These are phyloP conservation scores for Protula sp. DNA, from an alignment of 2,888 invertebrate species.

Conservation along the genomic window DNA sequence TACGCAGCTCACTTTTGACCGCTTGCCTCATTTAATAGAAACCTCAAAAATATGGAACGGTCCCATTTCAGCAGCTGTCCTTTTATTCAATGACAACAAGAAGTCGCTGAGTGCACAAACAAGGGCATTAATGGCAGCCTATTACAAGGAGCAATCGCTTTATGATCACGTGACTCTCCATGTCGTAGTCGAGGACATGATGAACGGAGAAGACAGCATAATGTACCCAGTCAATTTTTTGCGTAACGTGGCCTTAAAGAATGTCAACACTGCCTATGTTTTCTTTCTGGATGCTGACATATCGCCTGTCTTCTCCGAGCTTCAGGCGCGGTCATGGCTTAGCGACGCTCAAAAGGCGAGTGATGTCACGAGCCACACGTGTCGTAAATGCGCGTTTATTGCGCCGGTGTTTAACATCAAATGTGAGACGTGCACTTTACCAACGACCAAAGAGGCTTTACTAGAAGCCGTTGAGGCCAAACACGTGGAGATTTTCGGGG, in stretches of 20 bases:
- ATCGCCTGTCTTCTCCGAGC: constrained; percentile 3
- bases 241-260: constrained; percentile 9
- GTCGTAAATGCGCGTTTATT: constrained; percentile 12
- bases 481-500: neutral
- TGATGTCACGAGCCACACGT: neutral
- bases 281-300: constrained; percentile 14
- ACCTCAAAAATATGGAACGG: constrained; percentile 9
- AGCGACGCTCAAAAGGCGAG: neutral
- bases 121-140: neutral
- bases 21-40: neutral
- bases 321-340: neutral
- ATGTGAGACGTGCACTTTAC: neutral
- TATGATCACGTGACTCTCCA: constrained; percentile 7
- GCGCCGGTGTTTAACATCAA: constrained; percentile 6
- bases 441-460: constrained; percentile 5
- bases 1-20: constrained; percentile 13
- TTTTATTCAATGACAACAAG: constrained; percentile 2
- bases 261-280: constrained; percentile 5
- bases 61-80: constrained; percentile 14
- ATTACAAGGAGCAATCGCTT: neutral
- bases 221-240: constrained; percentile 12
- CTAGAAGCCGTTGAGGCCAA: neutral
- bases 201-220: constrained; percentile 3
- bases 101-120: too few relatives aligned
- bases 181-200: constrained; percentile 7